These are phyloP conservation scores for Eptatretus atami DNA, from an alignment of 2,797 vertebrate species.

Conservation along the genomic window DNA sequence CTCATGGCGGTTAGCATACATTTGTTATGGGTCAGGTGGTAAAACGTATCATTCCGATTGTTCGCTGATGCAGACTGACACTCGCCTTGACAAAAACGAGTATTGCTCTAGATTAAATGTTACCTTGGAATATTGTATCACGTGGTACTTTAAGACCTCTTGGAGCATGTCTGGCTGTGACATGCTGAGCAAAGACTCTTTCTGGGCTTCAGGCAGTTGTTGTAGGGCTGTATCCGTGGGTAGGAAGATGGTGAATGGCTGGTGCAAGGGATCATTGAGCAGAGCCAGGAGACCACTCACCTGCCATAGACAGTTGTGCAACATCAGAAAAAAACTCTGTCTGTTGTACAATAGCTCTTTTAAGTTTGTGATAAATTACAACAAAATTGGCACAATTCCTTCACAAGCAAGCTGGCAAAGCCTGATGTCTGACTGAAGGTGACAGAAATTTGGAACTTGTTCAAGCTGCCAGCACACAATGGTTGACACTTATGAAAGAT, in stretches of 20 bases:
- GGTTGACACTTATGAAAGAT: no score
- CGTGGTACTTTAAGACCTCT: slow-evolving; percentile 46
- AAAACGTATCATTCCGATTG: no score
- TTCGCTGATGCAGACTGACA: no score
- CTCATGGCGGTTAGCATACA: no score
- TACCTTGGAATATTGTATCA: slow-evolving; percentile 31
- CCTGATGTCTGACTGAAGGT: background rate
- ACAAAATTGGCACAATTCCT: background rate
- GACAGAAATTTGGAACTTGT: slow-evolving; percentile 6
- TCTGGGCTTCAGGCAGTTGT: slow-evolving; percentile 26
- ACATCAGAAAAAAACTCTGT: no score
- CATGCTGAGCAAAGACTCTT: slow-evolving; percentile 33
- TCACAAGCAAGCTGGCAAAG: background rate
- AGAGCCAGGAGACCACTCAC: slow-evolving; percentile 24
- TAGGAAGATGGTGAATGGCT: slow-evolving; percentile 43
- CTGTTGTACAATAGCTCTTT: no score
- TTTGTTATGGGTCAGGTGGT: no score
- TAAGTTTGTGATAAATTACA: no score
- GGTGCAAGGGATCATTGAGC: slow-evolving; percentile 21
- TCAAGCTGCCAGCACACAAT: no score
- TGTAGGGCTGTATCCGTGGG: slow-evolving; percentile 34
- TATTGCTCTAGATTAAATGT: background rate
- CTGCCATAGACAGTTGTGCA: slow-evolving; percentile 14
- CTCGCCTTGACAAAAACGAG: no score
- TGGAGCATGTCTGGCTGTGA: slow-evolving; percentile 26